Conservation (phyloP, 2,888 invertebrate species). For the Proisotoma minuta region DNA sequence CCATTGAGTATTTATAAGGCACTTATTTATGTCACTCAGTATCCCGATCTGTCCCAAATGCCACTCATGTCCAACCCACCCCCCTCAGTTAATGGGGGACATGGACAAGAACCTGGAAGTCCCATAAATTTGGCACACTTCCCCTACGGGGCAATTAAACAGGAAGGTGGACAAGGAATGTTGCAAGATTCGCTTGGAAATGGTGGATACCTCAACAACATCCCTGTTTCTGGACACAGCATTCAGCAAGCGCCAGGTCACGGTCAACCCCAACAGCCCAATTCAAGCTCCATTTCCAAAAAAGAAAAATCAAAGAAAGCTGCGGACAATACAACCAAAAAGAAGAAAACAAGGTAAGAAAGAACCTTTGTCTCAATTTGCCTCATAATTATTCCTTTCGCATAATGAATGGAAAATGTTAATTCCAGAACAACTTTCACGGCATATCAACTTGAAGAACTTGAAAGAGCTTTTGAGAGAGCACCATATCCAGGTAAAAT, state of each 20-base stretch:
- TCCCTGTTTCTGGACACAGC: no score
- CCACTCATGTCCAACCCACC: conserved; percentile 31
- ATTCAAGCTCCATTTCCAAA: conserved; percentile 29
- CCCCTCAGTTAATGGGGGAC: conserved; percentile 20
- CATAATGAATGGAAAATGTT: neutral
- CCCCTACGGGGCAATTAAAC: conserved; percentile 32
- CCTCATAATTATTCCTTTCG: neutral
- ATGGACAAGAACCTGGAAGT: conserved; percentile 24
- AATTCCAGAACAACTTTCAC: conserved; percentile 85
- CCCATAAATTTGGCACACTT: conserved; percentile 43
- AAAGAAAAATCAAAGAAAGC: conserved; percentile 60
- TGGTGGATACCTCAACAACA: conserved; percentile 20
- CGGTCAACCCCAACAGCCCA: conserved; percentile 9
- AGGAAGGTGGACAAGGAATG: conserved; percentile 21
- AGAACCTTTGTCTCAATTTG: neutral
- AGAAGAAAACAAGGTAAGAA: conserved; percentile 82
- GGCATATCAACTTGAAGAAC: conserved; percentile 85
- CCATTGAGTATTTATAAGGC: no score
- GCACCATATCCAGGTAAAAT: conserved; percentile 75
- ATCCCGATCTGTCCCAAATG: conserved; percentile 42
- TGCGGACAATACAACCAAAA: conserved; percentile 81
- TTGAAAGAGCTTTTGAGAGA: conserved; percentile 88
- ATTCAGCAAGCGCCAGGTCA: conserved; percentile 12
- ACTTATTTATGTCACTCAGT: conserved; percentile 51
- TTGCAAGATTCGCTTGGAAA: conserved; percentile 27